Evolutionary conservation across 2,113 vertebrate species (phyloP).

Genomic region (Pollachius pollachius): DNA sequence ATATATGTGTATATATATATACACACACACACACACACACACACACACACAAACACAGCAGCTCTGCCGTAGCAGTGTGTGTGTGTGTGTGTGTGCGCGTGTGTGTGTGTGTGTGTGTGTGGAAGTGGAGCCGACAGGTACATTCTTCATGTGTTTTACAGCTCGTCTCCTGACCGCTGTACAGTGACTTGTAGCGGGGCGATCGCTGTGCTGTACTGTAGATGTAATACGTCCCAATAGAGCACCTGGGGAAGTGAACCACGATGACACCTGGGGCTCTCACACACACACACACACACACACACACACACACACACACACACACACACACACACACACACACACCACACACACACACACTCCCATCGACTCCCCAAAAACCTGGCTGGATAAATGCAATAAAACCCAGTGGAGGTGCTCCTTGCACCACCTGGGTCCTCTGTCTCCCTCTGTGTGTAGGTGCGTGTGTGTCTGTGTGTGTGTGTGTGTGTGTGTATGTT

Average conservation of each 20-base stretch:
- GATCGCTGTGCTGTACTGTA: constrained; percentile 66
- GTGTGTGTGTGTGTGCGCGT: too few species aligned
- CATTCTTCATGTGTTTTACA: constrained; percentile 59
- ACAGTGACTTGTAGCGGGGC: constrained; percentile 52
- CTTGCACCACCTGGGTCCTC: constrained; percentile 64
- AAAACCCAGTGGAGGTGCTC: constrained; percentile 69
- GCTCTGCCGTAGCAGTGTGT: neutral
- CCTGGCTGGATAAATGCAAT: constrained; percentile 62
- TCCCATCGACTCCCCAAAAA: constrained; percentile 48
- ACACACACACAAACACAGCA: neutral
- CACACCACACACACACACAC: constrained; percentile 37
- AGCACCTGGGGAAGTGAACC: constrained; percentile 61
- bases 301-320: constrained; percentile 34
- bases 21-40: neutral
- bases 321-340: constrained; percentile 17
- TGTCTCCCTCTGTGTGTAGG: constrained; percentile 33
- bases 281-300: constrained; percentile 26
- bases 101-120: too few species aligned
- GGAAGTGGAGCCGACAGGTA: constrained; percentile 37
- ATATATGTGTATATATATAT: neutral
- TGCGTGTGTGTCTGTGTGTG: constrained; percentile 11
- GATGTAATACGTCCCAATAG: constrained; percentile 70
- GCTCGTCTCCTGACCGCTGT: constrained; percentile 49
- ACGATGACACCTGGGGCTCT: constrained; percentile 59
- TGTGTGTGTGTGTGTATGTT: constrained; percentile 8